phyloP scores from a whole-genome alignment of 1,140 invertebrate genomes.

The Lerema accius region DNA sequence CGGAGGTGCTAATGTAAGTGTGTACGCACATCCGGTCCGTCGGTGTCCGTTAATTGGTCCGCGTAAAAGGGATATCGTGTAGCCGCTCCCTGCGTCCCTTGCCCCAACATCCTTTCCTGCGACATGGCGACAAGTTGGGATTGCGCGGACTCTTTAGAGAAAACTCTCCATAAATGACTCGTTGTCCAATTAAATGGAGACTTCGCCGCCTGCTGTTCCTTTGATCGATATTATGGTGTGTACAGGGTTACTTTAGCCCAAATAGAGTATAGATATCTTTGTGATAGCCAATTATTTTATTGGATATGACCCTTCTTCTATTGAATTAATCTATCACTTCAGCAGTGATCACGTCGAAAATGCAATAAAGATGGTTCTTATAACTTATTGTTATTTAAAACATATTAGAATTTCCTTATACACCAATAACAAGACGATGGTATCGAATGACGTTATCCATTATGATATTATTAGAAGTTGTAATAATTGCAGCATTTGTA shows the following conservation, averaged over 20 bases:
- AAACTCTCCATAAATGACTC: constrained; percentile 54
- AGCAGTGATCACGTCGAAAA: too few species aligned
- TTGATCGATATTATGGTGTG: constrained; percentile 39
- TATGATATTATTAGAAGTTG: too few species aligned
- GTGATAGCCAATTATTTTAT: too few species aligned
- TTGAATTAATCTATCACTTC: too few species aligned
- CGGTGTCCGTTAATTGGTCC: constrained; percentile 78
- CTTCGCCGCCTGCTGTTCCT: constrained; percentile 47
- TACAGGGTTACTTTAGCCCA: constrained; percentile 11
- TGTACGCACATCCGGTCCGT: constrained; percentile 76
- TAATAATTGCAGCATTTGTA: not conserved
- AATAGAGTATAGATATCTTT: too few species aligned
- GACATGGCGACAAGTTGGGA: constrained; percentile 52
- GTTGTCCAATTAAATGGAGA: constrained; percentile 50
- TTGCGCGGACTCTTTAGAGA: constrained; percentile 51
- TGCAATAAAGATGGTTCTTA: too few species aligned
- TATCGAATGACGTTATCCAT: too few species aligned
- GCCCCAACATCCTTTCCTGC: constrained; percentile 61
- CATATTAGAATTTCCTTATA: too few species aligned
- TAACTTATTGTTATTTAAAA: too few species aligned
- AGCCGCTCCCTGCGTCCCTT: constrained; percentile 54
- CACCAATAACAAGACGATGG: too few species aligned
- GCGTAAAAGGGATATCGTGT: constrained; percentile 81
- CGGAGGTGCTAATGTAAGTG: constrained; percentile 77
- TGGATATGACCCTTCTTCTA: too few species aligned